Conservation (phyloP, 2,888 invertebrate species). For the Mimumesa dahlbomi region DNA sequence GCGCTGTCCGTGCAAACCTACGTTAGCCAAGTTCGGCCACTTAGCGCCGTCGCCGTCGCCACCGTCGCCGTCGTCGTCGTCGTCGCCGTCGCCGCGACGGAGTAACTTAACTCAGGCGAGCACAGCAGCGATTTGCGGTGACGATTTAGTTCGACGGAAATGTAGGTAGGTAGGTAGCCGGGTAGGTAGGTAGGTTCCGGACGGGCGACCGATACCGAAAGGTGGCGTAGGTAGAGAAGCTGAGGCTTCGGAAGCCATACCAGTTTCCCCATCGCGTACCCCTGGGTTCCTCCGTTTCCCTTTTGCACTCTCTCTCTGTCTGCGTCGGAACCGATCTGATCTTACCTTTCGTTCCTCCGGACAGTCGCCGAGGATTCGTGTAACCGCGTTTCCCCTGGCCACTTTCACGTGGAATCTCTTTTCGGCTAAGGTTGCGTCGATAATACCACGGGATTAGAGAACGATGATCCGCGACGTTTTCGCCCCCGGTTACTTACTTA, state of each 20-base stretch:
- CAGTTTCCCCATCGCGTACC: conserved; percentile 69
- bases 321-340: conserved; percentile 54
- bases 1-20: conserved; percentile 42
- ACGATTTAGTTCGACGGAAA: conserved; percentile 67
- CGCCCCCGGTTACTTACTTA: no score
- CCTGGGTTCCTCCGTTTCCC: conserved; percentile 59
- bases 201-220: conserved; percentile 33
- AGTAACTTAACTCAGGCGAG: conserved; percentile 52
- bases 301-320: conserved; percentile 33
- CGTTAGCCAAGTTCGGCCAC: no score
- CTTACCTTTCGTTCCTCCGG: conserved; percentile 35
- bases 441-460: no score
- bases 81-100: no score
- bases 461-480: no score
- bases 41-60: no score
- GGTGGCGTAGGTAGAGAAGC: conserved; percentile 59
- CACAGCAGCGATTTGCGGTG: conserved; percentile 63
- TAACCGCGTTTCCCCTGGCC: no score
- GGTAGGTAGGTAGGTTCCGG: conserved; percentile 52
- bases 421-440: no score
- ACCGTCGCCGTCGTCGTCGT: no score
- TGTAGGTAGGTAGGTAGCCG: conserved; percentile 70
- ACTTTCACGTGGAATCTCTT: no score
- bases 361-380: no score
- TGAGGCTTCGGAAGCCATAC: conserved; percentile 78